Base-by-base conservation (phyloP, 2,888 invertebrate genomes). In the Beris chalybata region DNA sequence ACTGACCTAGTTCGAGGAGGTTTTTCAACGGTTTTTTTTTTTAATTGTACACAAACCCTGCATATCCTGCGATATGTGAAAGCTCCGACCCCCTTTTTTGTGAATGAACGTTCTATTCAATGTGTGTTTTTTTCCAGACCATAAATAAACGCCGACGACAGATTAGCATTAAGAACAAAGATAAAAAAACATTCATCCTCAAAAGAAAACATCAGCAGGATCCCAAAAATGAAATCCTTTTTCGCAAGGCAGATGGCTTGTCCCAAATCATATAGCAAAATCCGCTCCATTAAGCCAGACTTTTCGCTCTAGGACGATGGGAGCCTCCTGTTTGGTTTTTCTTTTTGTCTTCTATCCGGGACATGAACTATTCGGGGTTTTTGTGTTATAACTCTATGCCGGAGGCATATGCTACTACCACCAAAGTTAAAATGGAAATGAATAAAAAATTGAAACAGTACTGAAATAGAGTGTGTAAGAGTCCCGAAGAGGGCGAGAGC, bases 91-190 rank as follows among this genome's bases (percentile, higher is more conserved):
- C 30, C n/a, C 29, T 53, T 29, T n/a, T 15, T 3, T 43, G 56
- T 38, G 6, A n/a, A 43, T 11, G 43, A 15, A 43, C 43, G 56
- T 48, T 15, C 48, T 38, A 38, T 38, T n/a, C 55, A 43, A 56
- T 38, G 22, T 22, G 22, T 22, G 22, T 56, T 56, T 56, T 32
- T 56, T 56, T 56, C 38, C n/a, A 32, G 13, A 13, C 43, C 55
- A 56, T 56, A 56, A 56, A 56, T 56, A 56, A 38, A 22, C 32
- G 43, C 55, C 22, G 55, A 38, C 55, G 55, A 56, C 55, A 56
- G 55, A 56, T 56, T 56, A 56, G 55, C 55, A 22, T 38, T n/a
- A 54, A 22, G 55, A 43, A 5, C 32, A 56, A 43, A 15, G 55
- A 56, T 38, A 38, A 13, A 13, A 12, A 5, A 38, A 13, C 55